Evolutionary conservation across 2,797 vertebrate species (phyloP), one percentile per base, ranked within the genome.

Genomic region (Anguilla anguilla): DNA sequence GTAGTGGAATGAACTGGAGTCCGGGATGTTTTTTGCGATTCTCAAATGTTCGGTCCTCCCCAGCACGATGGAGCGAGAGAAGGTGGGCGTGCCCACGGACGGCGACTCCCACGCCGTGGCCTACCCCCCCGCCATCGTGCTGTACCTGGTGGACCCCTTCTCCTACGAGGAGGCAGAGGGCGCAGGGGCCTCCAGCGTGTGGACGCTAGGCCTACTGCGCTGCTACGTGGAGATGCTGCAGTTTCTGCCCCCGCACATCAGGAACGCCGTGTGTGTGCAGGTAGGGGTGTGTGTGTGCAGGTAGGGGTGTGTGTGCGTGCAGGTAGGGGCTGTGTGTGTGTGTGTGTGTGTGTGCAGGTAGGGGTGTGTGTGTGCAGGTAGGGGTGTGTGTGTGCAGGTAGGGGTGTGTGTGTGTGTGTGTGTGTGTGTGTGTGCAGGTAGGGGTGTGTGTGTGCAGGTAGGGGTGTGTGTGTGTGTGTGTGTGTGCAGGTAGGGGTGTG

Each of bases 181-280:
- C 72, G 93, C 94, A 0, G 90, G 92, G 69, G 93, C 93, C 91
- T 97, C 98, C 86, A 98, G 96, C 6, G 89, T 99, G 88, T 99
- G 98, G 98, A 99, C 98, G 1, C 96, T 99, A 91, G 98, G 98
- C 85, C 97, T 99, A 89, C 97, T 99, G 85, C 97, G 98, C 94
- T 99, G 99, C 96, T 99, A 99, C 93, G 93, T 99, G 22, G 99
- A 99, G 96, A 98, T 99, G 98, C 97, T 98, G 92, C 97, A 99
- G 91, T 96, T 96, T 91, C 97, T 99, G 94, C 98, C 98, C 90
- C 93, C 97, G 83, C 96, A 98, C 92, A 96, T 99, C 92, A 97
- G 97, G 92, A 98, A 97, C 90, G 98, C 97, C 35, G 96, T 99
- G 92, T 99, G 97, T 92, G 98, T 99, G 69, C 98, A 99, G 97